Evolutionary conservation across 30 jellyfish, hydroid and myxozoan species (phyloP).

Genomic region (Hydractinia echinata): DNA sequence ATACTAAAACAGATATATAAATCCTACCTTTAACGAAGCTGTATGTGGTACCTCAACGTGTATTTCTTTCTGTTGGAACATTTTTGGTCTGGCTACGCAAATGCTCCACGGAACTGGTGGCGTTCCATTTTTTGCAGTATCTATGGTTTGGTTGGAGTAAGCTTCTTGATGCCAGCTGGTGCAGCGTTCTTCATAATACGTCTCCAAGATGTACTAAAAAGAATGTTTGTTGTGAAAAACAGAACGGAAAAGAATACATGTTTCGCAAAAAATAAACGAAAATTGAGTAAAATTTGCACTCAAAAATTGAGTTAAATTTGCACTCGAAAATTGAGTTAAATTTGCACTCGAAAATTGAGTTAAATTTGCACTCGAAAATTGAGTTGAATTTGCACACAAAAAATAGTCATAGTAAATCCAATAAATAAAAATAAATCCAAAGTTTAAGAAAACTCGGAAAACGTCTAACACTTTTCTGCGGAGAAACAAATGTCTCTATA

Average conservation of each 20-base stretch:
- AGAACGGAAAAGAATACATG: not conserved
- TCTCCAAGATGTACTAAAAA: constrained; percentile 56
- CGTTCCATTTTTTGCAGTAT: constrained; percentile 62
- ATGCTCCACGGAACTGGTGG: constrained; percentile 79
- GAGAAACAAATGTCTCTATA: too few species aligned
- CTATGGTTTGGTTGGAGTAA: constrained; percentile 62
- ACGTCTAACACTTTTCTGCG: too few species aligned
- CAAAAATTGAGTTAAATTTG: not conserved
- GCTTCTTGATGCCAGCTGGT: constrained; percentile 84
- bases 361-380: too few species aligned
- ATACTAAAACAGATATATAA: not conserved
- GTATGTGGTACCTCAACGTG: constrained; percentile 79
- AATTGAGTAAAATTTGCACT: not conserved
- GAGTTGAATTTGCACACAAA: too few species aligned
- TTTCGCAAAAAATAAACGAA: not conserved
- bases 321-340: too few species aligned
- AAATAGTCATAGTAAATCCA: too few species aligned
- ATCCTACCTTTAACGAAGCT: constrained; percentile 67
- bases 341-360: too few species aligned
- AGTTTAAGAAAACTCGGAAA: too few species aligned
- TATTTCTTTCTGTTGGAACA: constrained; percentile 37
- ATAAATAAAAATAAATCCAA: too few species aligned
- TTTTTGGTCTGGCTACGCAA: constrained; percentile 49
- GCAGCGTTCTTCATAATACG: constrained; percentile 68
- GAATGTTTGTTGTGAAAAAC: not conserved